Evolutionary conservation across 1,140 invertebrate genomes (phyloP).

Genomic region (Druon quercuslanigerum): DNA sequence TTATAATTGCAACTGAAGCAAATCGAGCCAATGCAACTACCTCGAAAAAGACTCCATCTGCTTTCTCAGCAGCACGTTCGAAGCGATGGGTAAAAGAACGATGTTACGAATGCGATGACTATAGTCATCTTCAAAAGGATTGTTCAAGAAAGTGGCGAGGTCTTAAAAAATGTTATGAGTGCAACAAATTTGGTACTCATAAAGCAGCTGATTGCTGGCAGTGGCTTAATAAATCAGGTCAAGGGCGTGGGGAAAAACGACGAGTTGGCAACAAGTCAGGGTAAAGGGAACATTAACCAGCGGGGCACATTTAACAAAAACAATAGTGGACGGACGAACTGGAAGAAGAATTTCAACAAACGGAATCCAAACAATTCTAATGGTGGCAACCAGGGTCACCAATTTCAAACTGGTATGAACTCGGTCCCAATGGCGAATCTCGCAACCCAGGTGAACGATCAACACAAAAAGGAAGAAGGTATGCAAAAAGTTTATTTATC

Average conservation of each 20-base stretch:
- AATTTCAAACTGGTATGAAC: too few species aligned
- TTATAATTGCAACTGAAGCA: conserved; percentile 32
- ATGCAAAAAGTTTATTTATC: too few species aligned
- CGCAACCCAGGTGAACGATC: too few species aligned
- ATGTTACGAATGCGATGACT: conserved; percentile 27
- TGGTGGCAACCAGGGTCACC: too few species aligned
- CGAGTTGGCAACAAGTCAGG: neutral
- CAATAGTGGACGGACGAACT: too few species aligned
- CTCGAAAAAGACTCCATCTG: too few species aligned
- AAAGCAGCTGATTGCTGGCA: conserved; percentile 13
- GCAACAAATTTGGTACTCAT: conserved; percentile 30
- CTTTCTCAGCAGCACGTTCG: too few species aligned
- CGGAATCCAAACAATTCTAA: too few species aligned
- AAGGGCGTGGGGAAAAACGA: neutral
- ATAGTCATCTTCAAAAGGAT: conserved; percentile 17
- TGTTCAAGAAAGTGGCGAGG: conserved; percentile 32
- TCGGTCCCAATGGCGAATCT: too few species aligned
- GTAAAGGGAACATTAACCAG: neutral
- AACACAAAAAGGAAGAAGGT: too few species aligned
- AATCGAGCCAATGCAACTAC: too few species aligned
- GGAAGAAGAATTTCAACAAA: too few species aligned
- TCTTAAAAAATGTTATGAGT: conserved; percentile 33
- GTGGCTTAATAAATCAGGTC: neutral
- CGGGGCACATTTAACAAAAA: neutral
- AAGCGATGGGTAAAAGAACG: neutral